Conservation (phyloP, 2,888 invertebrate genomes). For the Ormyrus rosae region DNA sequence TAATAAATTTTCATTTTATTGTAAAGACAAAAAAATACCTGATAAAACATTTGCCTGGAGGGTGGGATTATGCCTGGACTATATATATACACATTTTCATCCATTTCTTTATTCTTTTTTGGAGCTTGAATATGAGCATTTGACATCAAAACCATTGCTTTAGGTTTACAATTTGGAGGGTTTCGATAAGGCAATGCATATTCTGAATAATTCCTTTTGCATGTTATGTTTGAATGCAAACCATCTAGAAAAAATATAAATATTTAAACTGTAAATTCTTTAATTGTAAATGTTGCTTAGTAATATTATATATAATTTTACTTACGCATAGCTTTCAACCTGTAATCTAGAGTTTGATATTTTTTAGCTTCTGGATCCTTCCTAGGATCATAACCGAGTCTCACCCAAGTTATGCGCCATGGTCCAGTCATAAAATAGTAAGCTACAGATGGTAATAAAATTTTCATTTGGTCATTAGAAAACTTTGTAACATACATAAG, state of each 20-base stretch:
- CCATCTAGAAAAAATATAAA: slow-evolving; percentile 72
- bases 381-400: slow-evolving; percentile 94
- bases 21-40: slow-evolving; percentile 77
- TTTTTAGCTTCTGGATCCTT: slow-evolving; percentile 85
- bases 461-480: slow-evolving; percentile 81
- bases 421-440: slow-evolving; percentile 93
- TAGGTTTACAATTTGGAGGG: slow-evolving; percentile 74
- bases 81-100: slow-evolving; percentile 79
- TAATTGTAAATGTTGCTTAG: too few species aligned
- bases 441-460: slow-evolving; percentile 88
- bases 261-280: slow-evolving; percentile 12
- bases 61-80: slow-evolving; percentile 86
- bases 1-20: background rate
- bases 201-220: slow-evolving; percentile 77
- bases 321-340: slow-evolving; percentile 81
- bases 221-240: slow-evolving; percentile 76
- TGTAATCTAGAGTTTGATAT: slow-evolving; percentile 93
- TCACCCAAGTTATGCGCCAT: slow-evolving; percentile 94
- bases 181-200: slow-evolving; percentile 76
- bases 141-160: slow-evolving; percentile 67
- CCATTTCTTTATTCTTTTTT: slow-evolving; percentile 69
- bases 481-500: slow-evolving; percentile 82
- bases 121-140: slow-evolving; percentile 66
- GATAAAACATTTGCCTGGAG: slow-evolving; percentile 92
- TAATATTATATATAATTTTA: slow-evolving; percentile 13